These are phyloP conservation scores for Zophobas morio DNA, from an alignment of 1,140 invertebrate species.

Conservation along the genomic window DNA sequence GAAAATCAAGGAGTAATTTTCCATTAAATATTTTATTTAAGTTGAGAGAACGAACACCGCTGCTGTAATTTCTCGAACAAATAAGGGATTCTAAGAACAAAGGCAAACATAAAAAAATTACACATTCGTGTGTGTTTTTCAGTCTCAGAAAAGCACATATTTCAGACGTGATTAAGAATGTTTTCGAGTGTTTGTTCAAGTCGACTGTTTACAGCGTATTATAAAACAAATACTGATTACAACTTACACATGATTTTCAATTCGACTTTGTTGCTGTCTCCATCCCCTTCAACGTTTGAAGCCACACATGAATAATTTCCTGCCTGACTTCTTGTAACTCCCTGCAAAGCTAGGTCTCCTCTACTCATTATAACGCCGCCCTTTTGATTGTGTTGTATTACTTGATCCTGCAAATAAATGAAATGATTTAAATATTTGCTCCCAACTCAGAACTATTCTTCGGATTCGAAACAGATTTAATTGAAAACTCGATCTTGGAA, in stretches of 20 bases:
- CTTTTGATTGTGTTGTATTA: conserved; percentile 85
- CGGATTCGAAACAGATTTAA: conserved; percentile 18
- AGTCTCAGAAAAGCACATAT: too few relatives aligned
- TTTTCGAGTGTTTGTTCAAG: too few relatives aligned
- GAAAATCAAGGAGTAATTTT: neutral
- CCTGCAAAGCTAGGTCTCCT: conserved; percentile 83
- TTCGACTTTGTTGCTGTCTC: conserved; percentile 83
- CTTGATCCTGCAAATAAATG: conserved; percentile 75
- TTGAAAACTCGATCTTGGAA: conserved; percentile 15
- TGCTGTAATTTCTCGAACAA: too few relatives aligned
- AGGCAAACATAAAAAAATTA: too few relatives aligned
- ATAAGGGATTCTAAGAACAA: too few relatives aligned
- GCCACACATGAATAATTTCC: conserved; percentile 91
- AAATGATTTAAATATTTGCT: conserved; percentile 32
- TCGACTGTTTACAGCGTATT: too few relatives aligned
- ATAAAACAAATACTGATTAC: too few relatives aligned
- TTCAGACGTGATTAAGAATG: too few relatives aligned
- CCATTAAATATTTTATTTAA: too few relatives aligned
- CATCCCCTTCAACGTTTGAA: conserved; percentile 91
- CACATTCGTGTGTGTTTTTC: too few relatives aligned
- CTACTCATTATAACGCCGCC: conserved; percentile 88
- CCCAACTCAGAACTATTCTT: conserved; percentile 1
- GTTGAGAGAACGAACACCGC: too few relatives aligned
- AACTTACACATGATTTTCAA: conserved; percentile 93
- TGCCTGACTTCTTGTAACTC: conserved; percentile 82